Percentiles rank a stretch among this genome's conserved stretches.
phyloP scores from a whole-genome alignment of 1,140 invertebrate species.

The Danaus melanippus region DNA sequence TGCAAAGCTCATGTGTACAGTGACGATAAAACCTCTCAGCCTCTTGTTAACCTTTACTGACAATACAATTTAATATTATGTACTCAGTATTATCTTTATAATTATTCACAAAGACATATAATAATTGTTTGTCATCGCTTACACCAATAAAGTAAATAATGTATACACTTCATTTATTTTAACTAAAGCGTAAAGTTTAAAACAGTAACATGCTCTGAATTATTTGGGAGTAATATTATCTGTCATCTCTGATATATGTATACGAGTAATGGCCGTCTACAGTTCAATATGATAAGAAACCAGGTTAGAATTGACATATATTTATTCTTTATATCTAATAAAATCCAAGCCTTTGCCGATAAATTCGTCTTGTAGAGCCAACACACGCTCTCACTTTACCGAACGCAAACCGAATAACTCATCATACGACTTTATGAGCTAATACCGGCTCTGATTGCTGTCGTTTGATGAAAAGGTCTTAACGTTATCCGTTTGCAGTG shows the following conservation, averaged over 20 bases:
- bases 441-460: slow-evolving; percentile 21
- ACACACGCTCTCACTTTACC: slow-evolving; percentile 11
- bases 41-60: slow-evolving; percentile 34
- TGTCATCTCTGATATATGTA: slow-evolving; percentile 23
- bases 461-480: slow-evolving; percentile 16
- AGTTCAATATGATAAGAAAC: slow-evolving; percentile 43
- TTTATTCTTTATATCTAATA: slow-evolving; percentile 43
- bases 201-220: background rate
- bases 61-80: background rate
- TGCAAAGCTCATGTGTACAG: slow-evolving; percentile 4
- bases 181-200: background rate
- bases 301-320: slow-evolving; percentile 34
- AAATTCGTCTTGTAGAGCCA: slow-evolving; percentile 18
- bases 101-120: slow-evolving; percentile 24
- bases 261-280: background rate
- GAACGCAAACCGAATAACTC: slow-evolving; percentile 34
- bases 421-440: slow-evolving; percentile 24
- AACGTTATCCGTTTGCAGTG: slow-evolving; percentile 13
- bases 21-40: slow-evolving; percentile 10
- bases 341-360: slow-evolving; percentile 28
- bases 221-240: slow-evolving; percentile 19
- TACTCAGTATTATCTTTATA: slow-evolving; percentile 3
- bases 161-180: too few species aligned
- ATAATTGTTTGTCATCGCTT: slow-evolving; percentile 28
- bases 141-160: background rate